Conservation (phyloP, 2,888 invertebrate species). For the Trissoscelio sp. region DNA sequence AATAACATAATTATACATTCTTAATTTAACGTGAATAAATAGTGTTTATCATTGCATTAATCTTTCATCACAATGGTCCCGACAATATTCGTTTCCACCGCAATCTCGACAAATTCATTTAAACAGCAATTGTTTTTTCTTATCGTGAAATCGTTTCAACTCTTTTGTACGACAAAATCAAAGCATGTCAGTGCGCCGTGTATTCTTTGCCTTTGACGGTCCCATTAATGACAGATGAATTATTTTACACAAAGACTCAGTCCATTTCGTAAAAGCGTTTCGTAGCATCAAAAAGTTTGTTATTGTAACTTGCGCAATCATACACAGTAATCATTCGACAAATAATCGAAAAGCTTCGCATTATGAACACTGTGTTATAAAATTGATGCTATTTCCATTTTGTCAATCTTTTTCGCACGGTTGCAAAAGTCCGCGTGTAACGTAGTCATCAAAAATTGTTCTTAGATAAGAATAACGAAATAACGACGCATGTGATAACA, state of each 20-base stretch:
- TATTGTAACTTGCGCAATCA: too few species aligned
- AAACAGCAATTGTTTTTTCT: not conserved
- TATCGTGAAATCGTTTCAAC: not conserved
- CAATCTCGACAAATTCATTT: not conserved
- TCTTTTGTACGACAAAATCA: not conserved
- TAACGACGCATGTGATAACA: not conserved
- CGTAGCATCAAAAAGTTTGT: too few species aligned
- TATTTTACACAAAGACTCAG: not conserved
- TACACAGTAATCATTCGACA: not conserved
- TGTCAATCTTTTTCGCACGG: not conserved
- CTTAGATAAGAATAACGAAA: not conserved
- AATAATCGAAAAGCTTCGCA: not conserved
- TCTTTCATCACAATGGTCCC: too few species aligned
- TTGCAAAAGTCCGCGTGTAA: not conserved
- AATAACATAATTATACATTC: too few species aligned
- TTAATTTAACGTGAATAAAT: too few species aligned
- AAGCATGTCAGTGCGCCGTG: not conserved
- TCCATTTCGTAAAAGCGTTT: not conserved
- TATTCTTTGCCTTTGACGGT: not conserved
- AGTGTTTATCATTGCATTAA: too few species aligned
- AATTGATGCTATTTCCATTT: not conserved
- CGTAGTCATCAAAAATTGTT: not conserved
- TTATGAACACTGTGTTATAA: not conserved
- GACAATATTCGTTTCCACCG: too few species aligned
- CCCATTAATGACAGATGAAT: not conserved